Percentiles rank a stretch among this genome's conserved stretches.
Conservation (phyloP, 1,140 invertebrate genomes). For the Lasioglossum baleicum region DNA sequence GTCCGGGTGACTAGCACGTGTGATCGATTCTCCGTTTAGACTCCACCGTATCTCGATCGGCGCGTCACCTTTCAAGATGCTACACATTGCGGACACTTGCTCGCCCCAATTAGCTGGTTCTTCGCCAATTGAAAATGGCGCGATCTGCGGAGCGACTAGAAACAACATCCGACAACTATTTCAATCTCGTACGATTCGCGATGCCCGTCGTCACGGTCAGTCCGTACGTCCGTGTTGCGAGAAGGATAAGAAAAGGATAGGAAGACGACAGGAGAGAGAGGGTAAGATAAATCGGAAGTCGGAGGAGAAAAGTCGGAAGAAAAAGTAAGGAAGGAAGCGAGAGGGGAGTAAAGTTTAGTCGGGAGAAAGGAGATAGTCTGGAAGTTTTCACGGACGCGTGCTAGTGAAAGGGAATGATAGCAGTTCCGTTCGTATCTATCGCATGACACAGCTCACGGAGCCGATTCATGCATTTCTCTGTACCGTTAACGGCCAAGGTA, state of each 20-base stretch:
- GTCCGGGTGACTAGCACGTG: slow-evolving; percentile 81
- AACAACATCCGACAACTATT: slow-evolving; percentile 39
- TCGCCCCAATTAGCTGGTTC: slow-evolving; percentile 77
- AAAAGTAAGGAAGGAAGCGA: no score
- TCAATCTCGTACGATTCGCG: not conserved
- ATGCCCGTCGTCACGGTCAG: no score
- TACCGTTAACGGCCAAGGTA: slow-evolving; percentile 87
- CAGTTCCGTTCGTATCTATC: slow-evolving; percentile 27
- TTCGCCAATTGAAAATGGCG: slow-evolving; percentile 85
- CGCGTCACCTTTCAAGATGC: slow-evolving; percentile 86
- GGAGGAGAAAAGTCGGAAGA: no score
- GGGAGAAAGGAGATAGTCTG: not conserved
- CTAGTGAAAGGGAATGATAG: no score
- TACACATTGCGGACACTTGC: slow-evolving; percentile 81
- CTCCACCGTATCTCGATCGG: slow-evolving; percentile 87
- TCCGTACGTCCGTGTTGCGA: no score
- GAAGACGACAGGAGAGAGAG: no score
- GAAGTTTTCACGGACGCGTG: no score
- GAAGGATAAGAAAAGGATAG: no score
- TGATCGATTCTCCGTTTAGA: slow-evolving; percentile 84
- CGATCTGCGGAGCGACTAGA: slow-evolving; percentile 84
- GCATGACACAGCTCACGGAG: slow-evolving; percentile 13
- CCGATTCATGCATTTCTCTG: slow-evolving; percentile 49
- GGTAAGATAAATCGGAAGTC: no score
- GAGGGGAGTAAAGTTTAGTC: no score